Conservation (phyloP, 35 echinoderm and acorn worm genomes). For the Apostichopus californicus region DNA sequence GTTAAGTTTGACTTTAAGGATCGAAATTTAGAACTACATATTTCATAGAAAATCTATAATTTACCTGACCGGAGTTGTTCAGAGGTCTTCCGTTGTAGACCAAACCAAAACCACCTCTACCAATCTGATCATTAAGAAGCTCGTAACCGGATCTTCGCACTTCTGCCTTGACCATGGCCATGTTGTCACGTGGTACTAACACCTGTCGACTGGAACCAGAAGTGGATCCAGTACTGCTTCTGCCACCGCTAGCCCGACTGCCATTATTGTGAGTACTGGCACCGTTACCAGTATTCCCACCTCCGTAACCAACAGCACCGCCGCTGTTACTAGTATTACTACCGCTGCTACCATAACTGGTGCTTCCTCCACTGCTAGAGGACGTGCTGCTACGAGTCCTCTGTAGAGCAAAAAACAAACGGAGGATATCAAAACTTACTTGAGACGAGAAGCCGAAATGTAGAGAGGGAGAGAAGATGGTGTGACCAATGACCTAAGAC, state of each 20-base stretch:
- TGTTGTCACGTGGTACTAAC: background rate
- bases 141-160: background rate
- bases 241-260: background rate
- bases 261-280: background rate
- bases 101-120: slow-evolving; percentile 18
- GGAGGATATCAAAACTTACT: too few relatives aligned
- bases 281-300: background rate
- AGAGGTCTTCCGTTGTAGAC: slow-evolving; percentile 15
- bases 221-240: background rate
- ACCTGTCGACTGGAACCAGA: background rate
- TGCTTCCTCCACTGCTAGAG: too few relatives aligned
- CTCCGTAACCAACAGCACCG: background rate
- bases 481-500: too few relatives aligned
- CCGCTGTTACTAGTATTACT: background rate
- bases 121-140: slow-evolving; percentile 15
- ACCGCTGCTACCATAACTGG: background rate
- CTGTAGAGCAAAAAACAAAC: too few relatives aligned
- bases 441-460: too few relatives aligned
- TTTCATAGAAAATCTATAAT: too few relatives aligned
- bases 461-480: too few relatives aligned
- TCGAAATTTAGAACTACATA: too few relatives aligned
- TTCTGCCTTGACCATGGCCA: background rate
- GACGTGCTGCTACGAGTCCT: too few relatives aligned
- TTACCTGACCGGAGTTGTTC: too few relatives aligned
- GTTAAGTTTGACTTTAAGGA: too few relatives aligned